These are phyloP conservation scores for Herpailurus yagouaroundi DNA, from an alignment of 2,113 vertebrate species.

Conservation along the genomic window DNA sequence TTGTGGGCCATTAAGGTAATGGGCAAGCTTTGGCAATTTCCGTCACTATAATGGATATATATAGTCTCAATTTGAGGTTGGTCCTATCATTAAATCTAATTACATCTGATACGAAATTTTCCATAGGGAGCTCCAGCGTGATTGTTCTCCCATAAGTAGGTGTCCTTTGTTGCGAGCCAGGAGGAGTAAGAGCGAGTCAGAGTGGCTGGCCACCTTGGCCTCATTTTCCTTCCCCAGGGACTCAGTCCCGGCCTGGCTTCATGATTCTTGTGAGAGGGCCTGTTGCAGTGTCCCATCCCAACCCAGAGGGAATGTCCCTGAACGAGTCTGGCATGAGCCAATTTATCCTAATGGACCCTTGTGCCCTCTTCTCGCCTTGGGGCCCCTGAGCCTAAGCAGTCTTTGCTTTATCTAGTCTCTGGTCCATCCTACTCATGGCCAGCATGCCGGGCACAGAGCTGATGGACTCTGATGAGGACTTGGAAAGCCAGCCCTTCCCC, in stretches of 20 bases:
- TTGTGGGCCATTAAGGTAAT: conserved; percentile 82
- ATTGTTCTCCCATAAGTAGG: conserved; percentile 75
- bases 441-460: not conserved
- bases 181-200: not conserved
- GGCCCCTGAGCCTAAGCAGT: not conserved
- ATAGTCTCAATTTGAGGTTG: conserved; percentile 84
- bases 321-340: not conserved
- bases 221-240: not conserved
- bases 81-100: conserved; percentile 87
- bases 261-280: not conserved
- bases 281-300: not conserved
- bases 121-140: conserved; percentile 66
- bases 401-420: not conserved
- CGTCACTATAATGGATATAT: conserved; percentile 85
- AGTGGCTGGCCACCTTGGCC: conserved; percentile 11
- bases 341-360: not conserved
- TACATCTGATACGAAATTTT: conserved; percentile 80
- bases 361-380: not conserved
- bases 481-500: not conserved
- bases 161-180: conserved; percentile 55
- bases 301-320: not conserved
- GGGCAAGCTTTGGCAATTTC: conserved; percentile 84
- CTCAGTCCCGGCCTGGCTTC: not conserved
- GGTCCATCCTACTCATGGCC: not conserved
- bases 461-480: too few relatives aligned